A percentile compares a stretch with the other conserved stretches of the same genome.
phyloP scores from a whole-genome alignment of 2,797 vertebrate genomes.

The Trachurus trachurus region DNA sequence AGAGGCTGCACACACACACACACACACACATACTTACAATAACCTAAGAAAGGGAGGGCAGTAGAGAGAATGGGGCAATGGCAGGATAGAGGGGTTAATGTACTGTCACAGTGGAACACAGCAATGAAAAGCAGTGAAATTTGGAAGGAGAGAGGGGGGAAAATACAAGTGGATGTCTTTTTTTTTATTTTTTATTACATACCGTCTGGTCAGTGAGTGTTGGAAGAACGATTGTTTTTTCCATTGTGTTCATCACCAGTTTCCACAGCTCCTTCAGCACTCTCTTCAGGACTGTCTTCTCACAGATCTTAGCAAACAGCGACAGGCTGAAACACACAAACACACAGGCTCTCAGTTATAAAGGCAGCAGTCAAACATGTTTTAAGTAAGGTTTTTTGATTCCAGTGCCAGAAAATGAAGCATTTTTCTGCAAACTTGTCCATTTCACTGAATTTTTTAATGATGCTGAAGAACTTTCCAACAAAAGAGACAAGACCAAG shows the following conservation, averaged over 20 bases:
- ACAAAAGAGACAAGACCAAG: background rate
- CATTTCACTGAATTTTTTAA: background rate
- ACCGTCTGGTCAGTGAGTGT: constrained; percentile 88
- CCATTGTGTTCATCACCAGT: constrained; percentile 99
- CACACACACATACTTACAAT: constrained; percentile 75
- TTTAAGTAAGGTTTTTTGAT: background rate
- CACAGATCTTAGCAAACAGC: constrained; percentile 98
- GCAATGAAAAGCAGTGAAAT: constrained; percentile 35
- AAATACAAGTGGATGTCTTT: constrained; percentile 3
- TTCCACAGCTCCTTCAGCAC: constrained; percentile 99
- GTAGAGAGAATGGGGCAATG: constrained; percentile 61
- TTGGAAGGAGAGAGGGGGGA: constrained; percentile 13
- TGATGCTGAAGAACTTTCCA: background rate
- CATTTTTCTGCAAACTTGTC: background rate
- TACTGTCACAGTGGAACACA: constrained; percentile 14
- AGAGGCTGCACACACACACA: constrained; percentile 32
- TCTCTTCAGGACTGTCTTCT: constrained; percentile 97
- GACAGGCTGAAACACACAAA: constrained; percentile 87
- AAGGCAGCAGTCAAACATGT: constrained; percentile 3
- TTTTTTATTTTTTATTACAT: constrained; percentile 34
- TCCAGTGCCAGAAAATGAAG: background rate
- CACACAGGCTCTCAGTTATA: constrained; percentile 23
- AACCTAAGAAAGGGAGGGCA: constrained; percentile 67
- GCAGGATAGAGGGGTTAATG: constrained; percentile 59
- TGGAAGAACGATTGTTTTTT: constrained; percentile 95